phyloP scores from a whole-genome alignment of 2,113 vertebrate genomes.

The Cololabis saira region DNA sequence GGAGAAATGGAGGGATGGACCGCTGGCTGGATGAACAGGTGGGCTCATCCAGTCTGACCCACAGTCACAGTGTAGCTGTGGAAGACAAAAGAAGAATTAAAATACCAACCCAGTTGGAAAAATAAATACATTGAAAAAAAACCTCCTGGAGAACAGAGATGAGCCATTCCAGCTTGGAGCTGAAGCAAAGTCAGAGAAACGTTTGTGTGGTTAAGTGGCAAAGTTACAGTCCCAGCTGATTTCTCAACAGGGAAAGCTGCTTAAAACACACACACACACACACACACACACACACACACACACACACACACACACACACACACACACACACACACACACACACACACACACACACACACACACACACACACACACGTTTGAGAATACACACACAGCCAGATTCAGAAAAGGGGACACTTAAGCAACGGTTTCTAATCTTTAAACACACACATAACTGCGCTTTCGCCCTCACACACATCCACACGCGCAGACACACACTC shows the following conservation, averaged over 20 bases:
- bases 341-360: background rate
- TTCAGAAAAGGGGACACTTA: no score
- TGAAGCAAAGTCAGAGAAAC: no score
- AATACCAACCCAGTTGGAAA: background rate
- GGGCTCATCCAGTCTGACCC: constrained; percentile 45
- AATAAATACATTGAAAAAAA: background rate
- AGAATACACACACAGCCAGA: no score
- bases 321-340: background rate
- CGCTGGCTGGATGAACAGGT: constrained; percentile 26
- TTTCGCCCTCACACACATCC: no score
- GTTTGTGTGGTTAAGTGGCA: no score
- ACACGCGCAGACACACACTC: no score
- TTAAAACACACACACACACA: background rate
- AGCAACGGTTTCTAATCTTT: no score
- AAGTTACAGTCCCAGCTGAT: no score
- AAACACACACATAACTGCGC: no score
- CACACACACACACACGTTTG: no score
- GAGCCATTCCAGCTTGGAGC: constrained; percentile 1
- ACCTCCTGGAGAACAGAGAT: background rate
- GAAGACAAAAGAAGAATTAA: background rate
- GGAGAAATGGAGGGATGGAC: constrained; percentile 58
- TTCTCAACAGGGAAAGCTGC: background rate
- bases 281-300: no score
- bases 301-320: no score
- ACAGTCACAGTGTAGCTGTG: constrained; percentile 49